Evolutionary conservation across 1,140 invertebrate species (phyloP).

Genomic region (Samia ricini): DNA sequence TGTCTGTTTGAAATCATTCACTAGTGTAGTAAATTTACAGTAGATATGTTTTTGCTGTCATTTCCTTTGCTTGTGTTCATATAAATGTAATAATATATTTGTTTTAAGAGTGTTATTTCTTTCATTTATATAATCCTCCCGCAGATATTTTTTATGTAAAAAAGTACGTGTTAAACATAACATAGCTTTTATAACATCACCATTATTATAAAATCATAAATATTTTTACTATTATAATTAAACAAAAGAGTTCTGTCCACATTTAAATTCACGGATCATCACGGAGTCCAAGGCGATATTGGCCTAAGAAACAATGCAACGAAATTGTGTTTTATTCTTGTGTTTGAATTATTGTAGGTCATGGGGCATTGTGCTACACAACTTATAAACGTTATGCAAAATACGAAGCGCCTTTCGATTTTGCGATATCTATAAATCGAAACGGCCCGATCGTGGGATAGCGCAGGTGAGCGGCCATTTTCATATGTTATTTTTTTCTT

Average conservation of each 20-base stretch:
- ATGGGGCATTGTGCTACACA: constrained; percentile 52
- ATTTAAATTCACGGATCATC: constrained; percentile 1
- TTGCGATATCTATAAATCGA: constrained; percentile 69
- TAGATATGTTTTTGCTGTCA: neutral
- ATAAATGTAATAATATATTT: neutral
- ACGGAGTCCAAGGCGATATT: constrained; percentile 9
- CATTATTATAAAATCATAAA: neutral
- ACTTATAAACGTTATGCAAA: constrained; percentile 70
- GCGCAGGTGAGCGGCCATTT: constrained; percentile 62
- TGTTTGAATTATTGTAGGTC: constrained; percentile 37
- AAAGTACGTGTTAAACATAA: neutral
- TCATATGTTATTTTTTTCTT: constrained; percentile 59
- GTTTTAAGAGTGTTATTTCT: neutral
- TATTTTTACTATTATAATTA: neutral
- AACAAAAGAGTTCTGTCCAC: neutral
- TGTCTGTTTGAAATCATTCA: neutral
- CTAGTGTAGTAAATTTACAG: neutral
- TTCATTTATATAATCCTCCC: neutral
- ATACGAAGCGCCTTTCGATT: constrained; percentile 68
- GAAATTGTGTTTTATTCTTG: constrained; percentile 9
- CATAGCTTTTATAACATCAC: neutral
- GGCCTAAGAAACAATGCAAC: constrained; percentile 10
- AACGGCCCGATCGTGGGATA: constrained; percentile 67
- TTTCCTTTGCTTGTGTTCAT: neutral
- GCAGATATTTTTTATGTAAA: neutral